Evolutionary conservation across 2,797 vertebrate species (phyloP).

Genomic region (Xenopus petersii): DNA sequence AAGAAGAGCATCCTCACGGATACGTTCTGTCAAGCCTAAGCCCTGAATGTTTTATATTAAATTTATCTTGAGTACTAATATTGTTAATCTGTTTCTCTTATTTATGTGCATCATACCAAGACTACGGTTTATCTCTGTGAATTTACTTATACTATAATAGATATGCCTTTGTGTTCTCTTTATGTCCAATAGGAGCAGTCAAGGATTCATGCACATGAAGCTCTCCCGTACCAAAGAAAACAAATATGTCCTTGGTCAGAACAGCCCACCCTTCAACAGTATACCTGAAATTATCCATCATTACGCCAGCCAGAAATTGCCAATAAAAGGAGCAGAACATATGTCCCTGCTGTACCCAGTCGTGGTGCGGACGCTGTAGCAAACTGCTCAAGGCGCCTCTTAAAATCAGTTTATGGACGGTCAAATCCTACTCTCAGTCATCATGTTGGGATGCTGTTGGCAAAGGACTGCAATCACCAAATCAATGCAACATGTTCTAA

Average conservation of each 20-base stretch:
- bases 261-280: conserved; percentile 92
- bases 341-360: conserved; percentile 97
- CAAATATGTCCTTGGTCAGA: conserved; percentile 94
- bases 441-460: background rate
- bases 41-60: too few relatives aligned
- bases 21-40: too few relatives aligned
- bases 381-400: background rate
- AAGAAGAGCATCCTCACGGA: too few relatives aligned
- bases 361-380: conserved; percentile 91
- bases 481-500: background rate
- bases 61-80: too few relatives aligned
- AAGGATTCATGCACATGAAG: conserved; percentile 99
- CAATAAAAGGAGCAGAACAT: conserved; percentile 97
- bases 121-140: too few relatives aligned
- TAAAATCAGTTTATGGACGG: background rate
- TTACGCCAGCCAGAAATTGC: conserved; percentile 95
- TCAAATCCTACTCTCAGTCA: background rate
- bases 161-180: too few relatives aligned
- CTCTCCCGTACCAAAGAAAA: conserved; percentile 92
- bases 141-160: too few relatives aligned
- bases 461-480: background rate
- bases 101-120: too few relatives aligned
- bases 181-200: conserved; percentile 82
- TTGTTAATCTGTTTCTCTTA: too few relatives aligned
- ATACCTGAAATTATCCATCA: conserved; percentile 95